phyloP scores from a whole-genome alignment of 1,140 invertebrate genomes.

The Tyrophagus putrescentiae region DNA sequence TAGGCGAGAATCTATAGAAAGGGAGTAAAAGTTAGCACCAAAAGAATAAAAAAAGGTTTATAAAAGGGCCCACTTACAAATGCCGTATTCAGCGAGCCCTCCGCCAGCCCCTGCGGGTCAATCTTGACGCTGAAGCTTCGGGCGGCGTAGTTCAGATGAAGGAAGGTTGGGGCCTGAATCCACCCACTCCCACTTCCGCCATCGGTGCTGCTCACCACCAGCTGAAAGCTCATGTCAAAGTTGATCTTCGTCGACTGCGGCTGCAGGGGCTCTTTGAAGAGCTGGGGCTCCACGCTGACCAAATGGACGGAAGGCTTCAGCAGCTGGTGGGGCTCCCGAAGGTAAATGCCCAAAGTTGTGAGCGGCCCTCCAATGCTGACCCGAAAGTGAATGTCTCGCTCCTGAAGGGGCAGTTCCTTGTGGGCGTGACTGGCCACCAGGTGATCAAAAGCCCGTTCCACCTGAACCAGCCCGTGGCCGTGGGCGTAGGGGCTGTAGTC shows the following conservation, averaged over 20 bases:
- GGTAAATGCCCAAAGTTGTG: conserved; percentile 59
- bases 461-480: conserved; percentile 69
- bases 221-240: conserved; percentile 63
- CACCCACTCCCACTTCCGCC: conserved; percentile 54
- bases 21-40: too few species aligned
- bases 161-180: conserved; percentile 58
- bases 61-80: conserved; percentile 42
- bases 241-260: conserved; percentile 59
- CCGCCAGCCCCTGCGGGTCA: conserved; percentile 50
- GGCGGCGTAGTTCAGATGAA: conserved; percentile 63
- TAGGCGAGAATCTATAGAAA: conserved; percentile 51
- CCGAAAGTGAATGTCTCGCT: conserved; percentile 61
- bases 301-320: conserved; percentile 46
- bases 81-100: conserved; percentile 55
- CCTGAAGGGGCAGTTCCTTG: conserved; percentile 38
- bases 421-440: conserved; percentile 40
- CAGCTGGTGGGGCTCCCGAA: conserved; percentile 50
- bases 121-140: conserved; percentile 48
- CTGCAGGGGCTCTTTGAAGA: conserved; percentile 50
- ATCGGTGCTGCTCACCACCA: conserved; percentile 43
- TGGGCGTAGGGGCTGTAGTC: conserved; percentile 72
- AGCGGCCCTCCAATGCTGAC: conserved; percentile 42
- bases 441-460: conserved; percentile 72
- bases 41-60: conserved; percentile 20
- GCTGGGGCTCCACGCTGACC: conserved; percentile 68